Percentiles rank a stretch among this genome's conserved stretches.
Conservation (phyloP, 2,113 vertebrate genomes). For the Tupaia chinensis region DNA sequence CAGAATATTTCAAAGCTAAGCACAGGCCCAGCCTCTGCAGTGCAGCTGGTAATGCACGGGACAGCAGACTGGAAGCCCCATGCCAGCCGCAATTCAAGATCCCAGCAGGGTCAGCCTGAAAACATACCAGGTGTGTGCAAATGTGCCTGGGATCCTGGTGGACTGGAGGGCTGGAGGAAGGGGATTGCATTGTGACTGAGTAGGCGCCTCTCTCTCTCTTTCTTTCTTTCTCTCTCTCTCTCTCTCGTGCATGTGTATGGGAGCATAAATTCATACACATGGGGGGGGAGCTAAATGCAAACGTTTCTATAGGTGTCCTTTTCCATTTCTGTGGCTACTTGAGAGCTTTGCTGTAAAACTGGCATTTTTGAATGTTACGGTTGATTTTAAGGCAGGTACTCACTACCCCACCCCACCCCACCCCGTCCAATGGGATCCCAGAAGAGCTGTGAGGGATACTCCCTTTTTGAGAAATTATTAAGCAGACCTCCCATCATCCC, state of each 20-base stretch:
- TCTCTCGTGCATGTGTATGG: no score
- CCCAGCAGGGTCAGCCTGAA: no score
- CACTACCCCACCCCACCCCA: background rate
- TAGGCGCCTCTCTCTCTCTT: no score
- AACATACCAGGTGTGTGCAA: no score
- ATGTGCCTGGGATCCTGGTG: no score
- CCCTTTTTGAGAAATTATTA: background rate
- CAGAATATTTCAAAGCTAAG: background rate
- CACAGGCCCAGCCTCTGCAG: background rate
- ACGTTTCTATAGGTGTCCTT: background rate
- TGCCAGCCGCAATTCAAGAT: no score
- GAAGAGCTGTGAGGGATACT: background rate
- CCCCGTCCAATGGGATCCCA: background rate
- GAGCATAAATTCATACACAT: no score
- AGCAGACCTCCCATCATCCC: background rate
- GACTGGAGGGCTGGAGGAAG: no score
- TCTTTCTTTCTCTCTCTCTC: no score
- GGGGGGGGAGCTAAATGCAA: background rate
- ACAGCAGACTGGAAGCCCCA: no score
- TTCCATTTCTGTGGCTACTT: background rate
- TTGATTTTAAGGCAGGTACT: background rate
- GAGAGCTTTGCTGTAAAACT: background rate
- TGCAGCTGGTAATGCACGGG: no score
- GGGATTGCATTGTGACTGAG: no score
- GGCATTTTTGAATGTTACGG: background rate